Evolutionary conservation across 2,888 invertebrate species (phyloP).

Genomic region (Euplexia lucipara): DNA sequence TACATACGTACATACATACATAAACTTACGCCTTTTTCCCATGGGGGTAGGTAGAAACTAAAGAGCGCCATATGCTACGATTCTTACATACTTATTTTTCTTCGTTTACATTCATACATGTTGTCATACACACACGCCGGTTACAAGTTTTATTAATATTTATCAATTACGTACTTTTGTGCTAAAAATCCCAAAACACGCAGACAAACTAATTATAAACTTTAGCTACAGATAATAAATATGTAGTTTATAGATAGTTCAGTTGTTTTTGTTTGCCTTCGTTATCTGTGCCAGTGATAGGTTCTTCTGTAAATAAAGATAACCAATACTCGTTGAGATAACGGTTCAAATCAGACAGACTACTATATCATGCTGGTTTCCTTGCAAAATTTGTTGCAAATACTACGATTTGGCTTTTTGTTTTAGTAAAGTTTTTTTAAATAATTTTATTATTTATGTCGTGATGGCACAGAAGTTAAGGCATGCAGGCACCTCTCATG

Average conservation of each 20-base stretch:
- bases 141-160: too few relatives aligned
- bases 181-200: slow-evolving; percentile 20
- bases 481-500: too few relatives aligned
- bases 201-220: slow-evolving; percentile 29
- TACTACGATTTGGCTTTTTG: neutral
- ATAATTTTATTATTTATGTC: too few relatives aligned
- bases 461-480: too few relatives aligned
- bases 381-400: slow-evolving; percentile 12
- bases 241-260: slow-evolving; percentile 53
- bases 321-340: slow-evolving; percentile 63
- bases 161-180: neutral
- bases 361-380: slow-evolving; percentile 17
- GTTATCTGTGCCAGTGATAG: slow-evolving; percentile 70
- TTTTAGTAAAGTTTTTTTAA: too few relatives aligned
- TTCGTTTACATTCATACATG: too few relatives aligned
- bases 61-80: too few relatives aligned
- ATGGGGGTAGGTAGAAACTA: too few relatives aligned
- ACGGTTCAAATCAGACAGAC: slow-evolving; percentile 44
- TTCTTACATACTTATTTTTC: too few relatives aligned
- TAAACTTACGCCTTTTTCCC: too few relatives aligned
- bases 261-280: slow-evolving; percentile 75
- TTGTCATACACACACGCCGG: too few relatives aligned
- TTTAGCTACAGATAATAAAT: slow-evolving; percentile 45
- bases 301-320: slow-evolving; percentile 72
- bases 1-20: too few relatives aligned